These are phyloP conservation scores for Philereme vetulata DNA, from an alignment of 2,888 invertebrate species.

Conservation along the genomic window DNA sequence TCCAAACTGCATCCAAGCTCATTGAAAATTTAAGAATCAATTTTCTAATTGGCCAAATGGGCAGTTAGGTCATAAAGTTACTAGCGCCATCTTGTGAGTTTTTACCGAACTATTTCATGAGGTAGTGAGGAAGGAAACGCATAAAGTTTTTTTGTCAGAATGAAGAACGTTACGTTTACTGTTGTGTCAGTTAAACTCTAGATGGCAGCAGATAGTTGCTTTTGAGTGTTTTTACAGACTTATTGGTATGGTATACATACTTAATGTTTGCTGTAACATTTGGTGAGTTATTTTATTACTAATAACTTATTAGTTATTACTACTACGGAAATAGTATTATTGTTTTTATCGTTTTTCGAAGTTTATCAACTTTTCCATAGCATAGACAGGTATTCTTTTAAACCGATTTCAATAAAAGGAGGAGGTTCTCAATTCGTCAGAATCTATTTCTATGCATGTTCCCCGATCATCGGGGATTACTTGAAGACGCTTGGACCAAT, in stretches of 20 bases:
- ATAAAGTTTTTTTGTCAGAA: background rate
- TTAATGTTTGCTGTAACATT: background rate
- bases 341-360: background rate
- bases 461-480: no score
- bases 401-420: no score
- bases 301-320: background rate
- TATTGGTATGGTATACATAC: background rate
- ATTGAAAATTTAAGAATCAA: no score
- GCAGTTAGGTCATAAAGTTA: no score
- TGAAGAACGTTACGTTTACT: background rate
- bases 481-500: no score
- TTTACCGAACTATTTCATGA: background rate
- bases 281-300: background rate
- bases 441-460: no score
- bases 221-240: background rate
- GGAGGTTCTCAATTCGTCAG: no score
- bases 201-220: slow-evolving; percentile 43
- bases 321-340: background rate
- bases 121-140: background rate
- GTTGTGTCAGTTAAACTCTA: slow-evolving; percentile 15
- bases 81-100: slow-evolving; percentile 21
- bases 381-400: no score
- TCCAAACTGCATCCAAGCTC: background rate
- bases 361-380: background rate
- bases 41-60: no score